Conservation (phyloP, 2,113 vertebrate genomes). For the Odontesthes bonariensis region DNA sequence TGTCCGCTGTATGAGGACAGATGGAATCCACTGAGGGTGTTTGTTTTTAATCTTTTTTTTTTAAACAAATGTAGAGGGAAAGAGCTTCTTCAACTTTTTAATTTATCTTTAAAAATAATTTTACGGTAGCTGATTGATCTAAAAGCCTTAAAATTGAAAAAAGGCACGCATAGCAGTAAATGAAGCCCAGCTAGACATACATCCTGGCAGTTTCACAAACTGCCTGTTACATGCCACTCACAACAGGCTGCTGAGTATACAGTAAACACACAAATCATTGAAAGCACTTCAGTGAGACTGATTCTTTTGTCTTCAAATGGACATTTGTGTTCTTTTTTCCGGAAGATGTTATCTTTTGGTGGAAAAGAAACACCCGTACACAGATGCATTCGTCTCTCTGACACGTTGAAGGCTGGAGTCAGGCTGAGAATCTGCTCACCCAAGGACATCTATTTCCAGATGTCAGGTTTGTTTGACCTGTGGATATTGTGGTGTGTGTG, state of each 20-base stretch:
- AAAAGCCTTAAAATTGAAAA: constrained; percentile 6
- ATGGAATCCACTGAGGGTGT: constrained; percentile 1
- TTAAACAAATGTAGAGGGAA: neutral
- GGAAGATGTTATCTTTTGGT: constrained; percentile 53
- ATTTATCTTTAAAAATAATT: neutral
- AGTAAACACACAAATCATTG: constrained; percentile 10
- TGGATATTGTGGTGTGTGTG: constrained; percentile 25
- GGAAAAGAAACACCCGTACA: constrained; percentile 31
- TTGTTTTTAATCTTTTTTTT: neutral
- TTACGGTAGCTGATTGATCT: neutral
- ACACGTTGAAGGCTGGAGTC: constrained; percentile 50
- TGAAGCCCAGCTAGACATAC: neutral
- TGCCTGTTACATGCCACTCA: neutral
- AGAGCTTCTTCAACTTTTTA: neutral
- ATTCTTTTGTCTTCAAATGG: constrained; percentile 47
- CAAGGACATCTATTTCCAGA: constrained; percentile 62
- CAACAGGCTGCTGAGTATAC: neutral
- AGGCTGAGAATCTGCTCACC: constrained; percentile 54
- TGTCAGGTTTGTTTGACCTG: constrained; percentile 46
- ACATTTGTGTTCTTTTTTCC: constrained; percentile 46
- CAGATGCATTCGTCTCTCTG: constrained; percentile 61
- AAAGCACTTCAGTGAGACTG: constrained; percentile 30
- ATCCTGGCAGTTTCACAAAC: too few species aligned
- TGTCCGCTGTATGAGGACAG: neutral
- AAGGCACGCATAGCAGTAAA: neutral